Base-by-base conservation (phyloP, 2,888 invertebrate genomes). In the Metacarcinus magister region DNA sequence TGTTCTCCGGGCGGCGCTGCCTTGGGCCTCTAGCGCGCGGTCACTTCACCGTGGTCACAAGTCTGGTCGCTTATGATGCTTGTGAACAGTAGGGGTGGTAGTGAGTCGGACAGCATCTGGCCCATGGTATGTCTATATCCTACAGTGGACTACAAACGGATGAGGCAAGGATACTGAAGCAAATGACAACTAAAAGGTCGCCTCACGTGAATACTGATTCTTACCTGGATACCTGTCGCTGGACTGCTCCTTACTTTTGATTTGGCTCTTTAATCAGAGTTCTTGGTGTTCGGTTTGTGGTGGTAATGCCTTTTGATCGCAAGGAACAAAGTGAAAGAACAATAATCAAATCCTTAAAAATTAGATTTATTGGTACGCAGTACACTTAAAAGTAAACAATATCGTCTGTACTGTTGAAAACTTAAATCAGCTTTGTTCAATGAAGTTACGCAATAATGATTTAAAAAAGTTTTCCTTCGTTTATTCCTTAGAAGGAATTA, bases 301-400 rank as follows among this genome's bases (percentile, higher is more conserved):
- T 96, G 92, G 92, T 92, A 46, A 94, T 67, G 75, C 23, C 7
- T 95, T 87, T 87, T n/a, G 39, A 67, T 95, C 96, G 96, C 96
- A 96, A 96, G 96, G 96, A 94, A 91, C 82, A 48, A 90, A 89
- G 87, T 75, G 94, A 96, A 94, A 95, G 75, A 91, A 67, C 60
- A 82, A 89, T 82, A 7, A 48, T 28, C 39, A 75, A 91, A 95
- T 96, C 96, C 96, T 96, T 96, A 96, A 95, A 96, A 95, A 95
- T 95, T 94, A 96, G 94, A 96, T 96, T 96, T 96, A 96, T 96
- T 96, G 96, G 93, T 95, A 95, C 96, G 96, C 95, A 95, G 92
- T 96, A 96, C 96, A 96, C 96, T 95, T 95, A 92, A 94, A 93
- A 93, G 48, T 94, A 95, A 95, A 95, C 95, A 95, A 93, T 93